Evolutionary conservation across 1,140 invertebrate genomes (phyloP), one percentile per base, ranked within the genome.

Genomic region (Halotydeus destructor): DNA sequence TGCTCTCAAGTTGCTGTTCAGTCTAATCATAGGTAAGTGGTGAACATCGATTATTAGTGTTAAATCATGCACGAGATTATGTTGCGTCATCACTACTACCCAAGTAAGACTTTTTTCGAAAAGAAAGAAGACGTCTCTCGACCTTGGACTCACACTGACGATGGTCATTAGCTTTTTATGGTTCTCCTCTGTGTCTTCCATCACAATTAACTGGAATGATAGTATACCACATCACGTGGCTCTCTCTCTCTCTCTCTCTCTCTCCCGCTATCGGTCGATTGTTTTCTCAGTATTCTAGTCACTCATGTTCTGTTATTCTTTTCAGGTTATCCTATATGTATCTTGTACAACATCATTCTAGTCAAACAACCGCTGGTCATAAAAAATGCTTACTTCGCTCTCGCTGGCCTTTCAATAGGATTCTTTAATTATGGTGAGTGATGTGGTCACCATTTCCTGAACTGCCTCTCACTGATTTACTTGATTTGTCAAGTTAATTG

Each of bases 271-370:
- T 35, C 6, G 14, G 33, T 16, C 21, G 34, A 35, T 18, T 11
- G 30, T 43, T 41, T 22, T 43, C 9, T 38, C 39, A 5, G 8
- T 43, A 23, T 2, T 41, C 5, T 28, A 14, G 3, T 45, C 34
- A 31, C 22, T 26, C 5, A 33, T 38, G 39, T 39, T 53, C 44
- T 54, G 44, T 41, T 55, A n/a, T n/a, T n/a, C n/a, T 49, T 56
- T 68, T 63, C 57, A 81, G 77, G 74, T 38, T 85, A 83, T 58
- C 80, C 79, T 3, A 56, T 85, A 28, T 78, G 74, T 8, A 55
- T 74, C 9, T 41, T 82, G 21, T 75, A 85, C 54, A 67, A 72
- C 48, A 57, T 63, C 47, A 55, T 55, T 31, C 44, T 81, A 5
- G 69, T 65, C 43, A 64, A 62, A 38, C 64, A 67, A 51, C 51